Base-by-base conservation (phyloP, 2,797 vertebrate genomes). In the Dallia pectoralis region DNA sequence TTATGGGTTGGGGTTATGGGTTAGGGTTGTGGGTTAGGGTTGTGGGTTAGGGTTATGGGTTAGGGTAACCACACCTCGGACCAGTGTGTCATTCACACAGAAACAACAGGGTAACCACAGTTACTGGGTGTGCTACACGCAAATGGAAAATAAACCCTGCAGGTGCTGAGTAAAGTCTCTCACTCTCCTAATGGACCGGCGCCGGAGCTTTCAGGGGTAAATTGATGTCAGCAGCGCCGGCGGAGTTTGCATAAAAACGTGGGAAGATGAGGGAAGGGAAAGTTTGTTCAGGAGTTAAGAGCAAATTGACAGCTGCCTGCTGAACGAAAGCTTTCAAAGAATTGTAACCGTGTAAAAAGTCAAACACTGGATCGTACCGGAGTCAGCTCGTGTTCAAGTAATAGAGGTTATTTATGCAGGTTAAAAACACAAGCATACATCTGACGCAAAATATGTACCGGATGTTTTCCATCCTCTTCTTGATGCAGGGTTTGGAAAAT, bases 241-340 rank as follows among this genome's bases (percentile, higher is more conserved):
- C 77, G 81, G 79, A 75, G 83, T 90, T 89, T 87, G 88, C 87
- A 90, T 90, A 87, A 89, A 91, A 84, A 76, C 71, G 81, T 88
- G 80, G 89, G 82, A 86, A 80, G 82, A 83, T 62, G 85, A 83
- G 18, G 73, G 61, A 61, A 75, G 75, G 78, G 73, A 80, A 84
- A 77, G 78, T 85, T 88, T 82, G 36, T 71, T 74, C n/a, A 79
- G 70, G 68, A 47, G 65, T 75, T 79, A 67, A 82, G 77, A 83
- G 76, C 79, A 83, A 86, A 86, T 75, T 82, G 86, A 87, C 82
- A 82, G 83, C 78, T 79, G 83, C 79, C 65, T n/a, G 68, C 36
- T 18, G 22, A 40, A 40, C 19, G 16, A 40, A 36, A 36, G 33
- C 36, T 36, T 36, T 40, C 64, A 66, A 19, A n/a, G n/a, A 36